Evolutionary conservation across 2,888 invertebrate genomes (phyloP), one percentile per base, ranked within the genome.

Genomic region (Drosophila demipolita): DNA sequence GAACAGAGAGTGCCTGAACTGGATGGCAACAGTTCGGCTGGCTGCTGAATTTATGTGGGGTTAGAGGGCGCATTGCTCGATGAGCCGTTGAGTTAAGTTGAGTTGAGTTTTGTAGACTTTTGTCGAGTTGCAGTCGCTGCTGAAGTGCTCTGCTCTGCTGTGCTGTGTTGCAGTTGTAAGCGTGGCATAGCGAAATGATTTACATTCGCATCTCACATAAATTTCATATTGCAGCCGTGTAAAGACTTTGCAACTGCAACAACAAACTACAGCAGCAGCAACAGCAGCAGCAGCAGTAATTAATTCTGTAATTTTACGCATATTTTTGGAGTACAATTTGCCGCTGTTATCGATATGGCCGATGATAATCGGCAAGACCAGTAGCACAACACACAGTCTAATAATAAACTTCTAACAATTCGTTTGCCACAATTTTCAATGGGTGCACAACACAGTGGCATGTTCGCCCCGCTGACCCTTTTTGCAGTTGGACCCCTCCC

Each of bases 101-200:
- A 50, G 53, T 63, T 58, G 48, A 52, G 71, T 59, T 59, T 59
- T 49, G 52, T 48, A 45, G 62, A 60, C 59, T 35, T 38, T 49
- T 64, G 61, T 38, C 20, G 53, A 65, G 65, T 48, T 15, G 26
- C 20, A 57, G 70, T 59, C 40, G 52, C 33, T 33, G 42, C 54
- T 55, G 33, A 45, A 45, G 57, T 57, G 55, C 29, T 73, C 45
- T 68, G 58, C 60, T 61, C 53, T 62, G 26, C 40, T 55, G 38
- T 35, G 65, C n/a, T 52, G 20, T 49, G 33, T 32, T 36, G 45
- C 63, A 67, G 75, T 87, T 75, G 80, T 75, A 89, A 87, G 78
- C 88, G 83, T 90, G 78, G 83, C 89, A 87, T 87, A 69, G 80
- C 90, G 77, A 91, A 92, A 89, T 91, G 91, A 91, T 91, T 92